These are phyloP conservation scores for Strigops habroptila DNA, from an alignment of 2,113 vertebrate species.

Conservation along the genomic window DNA sequence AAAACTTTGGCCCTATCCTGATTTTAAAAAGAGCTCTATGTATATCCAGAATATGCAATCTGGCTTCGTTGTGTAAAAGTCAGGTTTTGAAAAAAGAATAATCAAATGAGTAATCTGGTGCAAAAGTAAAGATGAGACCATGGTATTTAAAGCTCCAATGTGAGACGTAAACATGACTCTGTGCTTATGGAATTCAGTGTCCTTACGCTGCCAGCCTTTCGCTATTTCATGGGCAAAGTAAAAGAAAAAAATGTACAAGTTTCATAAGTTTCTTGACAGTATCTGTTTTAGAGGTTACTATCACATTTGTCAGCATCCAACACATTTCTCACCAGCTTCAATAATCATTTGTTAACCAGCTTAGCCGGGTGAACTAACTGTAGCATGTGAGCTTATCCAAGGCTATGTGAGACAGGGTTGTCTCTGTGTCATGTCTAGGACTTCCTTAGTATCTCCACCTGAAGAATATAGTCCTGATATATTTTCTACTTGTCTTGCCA, in stretches of 20 bases:
- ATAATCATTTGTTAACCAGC: neutral
- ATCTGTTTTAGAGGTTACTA: slow-evolving; percentile 19
- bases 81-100: neutral
- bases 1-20: neutral
- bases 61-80: neutral
- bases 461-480: neutral
- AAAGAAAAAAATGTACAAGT: neutral
- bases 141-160: neutral
- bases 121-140: slow-evolving; percentile 1
- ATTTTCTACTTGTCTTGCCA: neutral
- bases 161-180: slow-evolving; percentile 8
- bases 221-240: neutral
- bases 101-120: neutral
- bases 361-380: neutral
- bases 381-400: neutral
- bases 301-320: neutral
- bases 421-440: neutral
- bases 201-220: neutral
- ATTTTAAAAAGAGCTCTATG: neutral
- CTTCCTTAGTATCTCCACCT: neutral
- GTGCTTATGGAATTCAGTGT: slow-evolving; percentile 1
- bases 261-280: slow-evolving; percentile 32
- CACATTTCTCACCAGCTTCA: neutral
- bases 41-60: neutral
- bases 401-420: neutral